These are phyloP conservation scores for Bambusicola thoracicus DNA, from an alignment of 2,113 vertebrate species.

Conservation along the genomic window DNA sequence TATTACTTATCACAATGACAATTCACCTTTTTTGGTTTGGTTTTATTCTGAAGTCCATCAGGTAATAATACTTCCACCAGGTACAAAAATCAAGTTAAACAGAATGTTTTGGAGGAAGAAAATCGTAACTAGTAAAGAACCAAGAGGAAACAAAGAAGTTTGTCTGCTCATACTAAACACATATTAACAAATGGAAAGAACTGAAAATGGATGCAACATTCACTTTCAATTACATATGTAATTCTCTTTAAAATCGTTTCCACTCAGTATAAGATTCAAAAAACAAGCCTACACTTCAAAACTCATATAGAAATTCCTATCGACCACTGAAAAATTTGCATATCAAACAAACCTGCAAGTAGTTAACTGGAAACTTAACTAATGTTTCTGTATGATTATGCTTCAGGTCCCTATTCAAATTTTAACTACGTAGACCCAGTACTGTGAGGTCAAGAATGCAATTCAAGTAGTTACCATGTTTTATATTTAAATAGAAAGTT, in stretches of 20 bases:
- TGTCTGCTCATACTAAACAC: neutral
- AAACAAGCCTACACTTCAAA: neutral
- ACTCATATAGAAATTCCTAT: neutral
- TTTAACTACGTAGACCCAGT: neutral
- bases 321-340: neutral
- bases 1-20: neutral
- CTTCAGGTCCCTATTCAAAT: neutral
- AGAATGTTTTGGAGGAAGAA: conserved; percentile 33
- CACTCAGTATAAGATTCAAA: neutral
- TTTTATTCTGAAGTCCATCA: neutral
- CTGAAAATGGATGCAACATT: neutral
- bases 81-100: conserved; percentile 65
- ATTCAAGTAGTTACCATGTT: neutral
- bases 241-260: neutral
- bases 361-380: neutral
- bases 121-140: conserved; percentile 1
- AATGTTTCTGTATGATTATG: neutral
- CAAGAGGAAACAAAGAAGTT: neutral
- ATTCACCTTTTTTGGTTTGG: neutral
- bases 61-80: conserved; percentile 69
- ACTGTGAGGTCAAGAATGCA: neutral
- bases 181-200: neutral
- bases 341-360: neutral
- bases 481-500: neutral
- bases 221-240: neutral